Percentiles rank a stretch among this genome's conserved stretches.
Conservation (phyloP, 2,113 vertebrate species). For the Papio anubis region DNA sequence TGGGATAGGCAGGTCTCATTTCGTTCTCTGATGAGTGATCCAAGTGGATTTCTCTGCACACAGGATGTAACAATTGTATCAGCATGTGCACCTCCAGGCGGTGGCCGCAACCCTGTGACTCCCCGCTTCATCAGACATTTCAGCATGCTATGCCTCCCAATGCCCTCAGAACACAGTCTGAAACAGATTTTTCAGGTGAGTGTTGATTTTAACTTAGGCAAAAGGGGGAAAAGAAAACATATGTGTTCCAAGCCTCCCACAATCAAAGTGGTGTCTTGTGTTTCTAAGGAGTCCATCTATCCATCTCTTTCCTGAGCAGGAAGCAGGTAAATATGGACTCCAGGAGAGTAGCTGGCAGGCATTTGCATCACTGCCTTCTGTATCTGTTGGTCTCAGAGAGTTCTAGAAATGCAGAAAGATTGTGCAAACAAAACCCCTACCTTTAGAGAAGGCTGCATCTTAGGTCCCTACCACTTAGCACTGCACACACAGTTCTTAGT, state of each 20-base stretch:
- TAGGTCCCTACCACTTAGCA: background rate
- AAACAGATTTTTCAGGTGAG: slow-evolving; percentile 92
- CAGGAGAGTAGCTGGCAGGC: background rate
- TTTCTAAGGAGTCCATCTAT: background rate
- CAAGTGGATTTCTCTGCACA: background rate
- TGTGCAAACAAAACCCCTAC: background rate
- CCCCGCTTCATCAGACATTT: slow-evolving; percentile 90
- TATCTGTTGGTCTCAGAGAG: background rate
- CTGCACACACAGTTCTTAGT: background rate
- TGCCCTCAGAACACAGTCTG: slow-evolving; percentile 89
- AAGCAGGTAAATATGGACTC: background rate
- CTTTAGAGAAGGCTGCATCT: background rate
- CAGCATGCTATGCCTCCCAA: slow-evolving; percentile 90
- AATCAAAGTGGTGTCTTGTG: background rate
- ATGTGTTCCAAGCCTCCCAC: background rate
- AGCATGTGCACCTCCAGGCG: slow-evolving; percentile 90
- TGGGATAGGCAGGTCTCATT: background rate
- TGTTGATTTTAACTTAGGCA: background rate
- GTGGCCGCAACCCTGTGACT: slow-evolving; percentile 90
- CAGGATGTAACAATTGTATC: slow-evolving; percentile 89
- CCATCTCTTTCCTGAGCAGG: background rate
- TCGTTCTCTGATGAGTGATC: slow-evolving; percentile 11
- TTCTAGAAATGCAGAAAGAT: background rate
- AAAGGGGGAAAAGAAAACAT: background rate
- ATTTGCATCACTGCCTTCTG: background rate